Evolutionary conservation across 2,113 vertebrate genomes (phyloP).

Genomic region (Albula glossodonta): DNA sequence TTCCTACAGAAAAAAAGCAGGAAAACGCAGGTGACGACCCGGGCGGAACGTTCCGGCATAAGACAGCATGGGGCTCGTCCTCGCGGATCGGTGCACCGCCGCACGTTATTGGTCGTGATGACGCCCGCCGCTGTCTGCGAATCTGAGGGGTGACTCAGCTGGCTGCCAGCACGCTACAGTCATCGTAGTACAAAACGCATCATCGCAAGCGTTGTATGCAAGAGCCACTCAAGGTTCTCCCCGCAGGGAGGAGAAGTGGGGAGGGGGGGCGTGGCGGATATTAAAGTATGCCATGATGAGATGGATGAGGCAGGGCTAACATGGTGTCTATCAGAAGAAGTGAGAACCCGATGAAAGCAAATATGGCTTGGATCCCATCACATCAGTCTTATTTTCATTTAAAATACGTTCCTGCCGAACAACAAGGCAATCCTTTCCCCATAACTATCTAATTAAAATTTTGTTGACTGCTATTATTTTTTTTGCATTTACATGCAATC

Average conservation of each 20-base stretch:
- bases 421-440: not conserved
- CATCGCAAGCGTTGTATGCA: not conserved
- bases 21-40: too few relatives aligned
- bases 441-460: not conserved
- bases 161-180: not conserved
- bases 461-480: not conserved
- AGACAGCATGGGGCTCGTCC: too few relatives aligned
- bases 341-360: too few relatives aligned
- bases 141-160: not conserved
- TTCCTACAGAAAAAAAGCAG: too few relatives aligned
- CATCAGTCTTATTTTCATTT: not conserved
- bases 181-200: not conserved
- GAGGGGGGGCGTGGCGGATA: not conserved
- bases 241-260: not conserved
- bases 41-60: too few relatives aligned
- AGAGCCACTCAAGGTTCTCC: not conserved
- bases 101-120: too few relatives aligned
- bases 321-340: not conserved
- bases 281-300: not conserved
- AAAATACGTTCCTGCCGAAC: not conserved
- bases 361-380: not conserved
- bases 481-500: not conserved
- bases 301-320: not conserved
- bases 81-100: too few relatives aligned
- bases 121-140: too few relatives aligned